Base-by-base conservation (phyloP, 2,888 invertebrate species). In the Chironomus tentans region DNA sequence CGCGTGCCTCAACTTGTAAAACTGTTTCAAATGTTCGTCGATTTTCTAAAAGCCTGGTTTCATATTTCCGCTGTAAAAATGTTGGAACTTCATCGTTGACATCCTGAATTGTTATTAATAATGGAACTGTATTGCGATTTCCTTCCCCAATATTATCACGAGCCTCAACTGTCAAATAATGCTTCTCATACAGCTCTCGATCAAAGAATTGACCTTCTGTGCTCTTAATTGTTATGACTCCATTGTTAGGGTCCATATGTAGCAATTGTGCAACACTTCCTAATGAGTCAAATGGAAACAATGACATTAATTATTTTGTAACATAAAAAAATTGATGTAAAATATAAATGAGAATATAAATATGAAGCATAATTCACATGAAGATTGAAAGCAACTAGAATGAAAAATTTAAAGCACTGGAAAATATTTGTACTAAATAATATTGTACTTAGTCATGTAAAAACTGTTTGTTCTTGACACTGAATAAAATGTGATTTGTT, bases 21-120 rank as follows among this genome's bases (percentile, higher is more conserved):
- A 91, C 90, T 61, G 89, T 88, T 80, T 94, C 92, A 81, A 95
- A 95, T 77, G 90, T 87, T 0, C 83, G 80, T 80, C 92, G 89
- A 82, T 97, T 97, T 83, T 98, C 98, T 78, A 92, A 81, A 3
- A 98, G 83, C 62, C 92, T 87, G 0, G 92, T 92, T 81, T 94
- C 94, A 80, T 96, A 95, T 79, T 91, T 91, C 77, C 88, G 90
- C 77, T 93, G 93, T 0, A 91, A 83, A 82, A 97, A 97, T 79
- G 90, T 87, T 0, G 97, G 97, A 0, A 92, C 88, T 81, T 97
- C 95, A 81, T 97, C 97, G 80, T 97, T 97, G 0, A 93, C 91
- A 82, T 95, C 95, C 79, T 91, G 90, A 61, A 95, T 89, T 79
- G 92, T 91, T 4, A 95, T 88, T 4, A 93, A 88, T 13, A 95